Percentiles rank a stretch among this genome's conserved stretches.
Evolutionary conservation across 2,797 vertebrate species (phyloP).

Genomic region (Cyclura pinguis): DNA sequence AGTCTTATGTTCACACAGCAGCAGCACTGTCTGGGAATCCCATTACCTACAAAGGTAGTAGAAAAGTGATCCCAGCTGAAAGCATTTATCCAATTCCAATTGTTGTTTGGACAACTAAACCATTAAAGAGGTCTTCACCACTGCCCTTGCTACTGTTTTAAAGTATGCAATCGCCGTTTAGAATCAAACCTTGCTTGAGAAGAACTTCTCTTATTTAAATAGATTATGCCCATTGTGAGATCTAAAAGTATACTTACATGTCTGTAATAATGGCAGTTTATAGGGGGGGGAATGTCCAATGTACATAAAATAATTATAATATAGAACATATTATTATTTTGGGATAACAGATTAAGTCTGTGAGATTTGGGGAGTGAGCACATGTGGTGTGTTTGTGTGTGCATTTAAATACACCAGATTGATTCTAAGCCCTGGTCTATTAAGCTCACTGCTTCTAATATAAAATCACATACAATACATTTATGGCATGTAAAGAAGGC

Average conservation of each 20-base stretch:
- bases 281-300: conserved; percentile 73
- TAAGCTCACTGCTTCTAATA: not conserved
- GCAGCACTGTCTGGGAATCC: conserved; percentile 54
- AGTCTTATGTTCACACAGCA: conserved; percentile 13
- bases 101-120: conserved; percentile 77
- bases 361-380: conserved; percentile 56
- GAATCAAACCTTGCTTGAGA: conserved; percentile 67
- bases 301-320: conserved; percentile 59
- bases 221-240: conserved; percentile 72
- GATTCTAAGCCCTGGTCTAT: not conserved
- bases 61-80: conserved; percentile 80
- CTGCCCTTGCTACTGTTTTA: conserved; percentile 79
- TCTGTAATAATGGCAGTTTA: conserved; percentile 75
- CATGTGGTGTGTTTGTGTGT: conserved; percentile 34
- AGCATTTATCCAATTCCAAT: conserved; percentile 79
- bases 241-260: conserved; percentile 75
- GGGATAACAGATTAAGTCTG: conserved; percentile 40
- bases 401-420: conserved; percentile 5
- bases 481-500: not conserved
- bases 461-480: not conserved
- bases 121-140: conserved; percentile 66
- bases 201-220: conserved; percentile 71
- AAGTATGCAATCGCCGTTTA: conserved; percentile 74
- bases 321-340: conserved; percentile 45
- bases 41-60: conserved; percentile 77